These are phyloP conservation scores for Toxonevra muliebris DNA, from an alignment of 2,888 invertebrate genomes.

Conservation along the genomic window DNA sequence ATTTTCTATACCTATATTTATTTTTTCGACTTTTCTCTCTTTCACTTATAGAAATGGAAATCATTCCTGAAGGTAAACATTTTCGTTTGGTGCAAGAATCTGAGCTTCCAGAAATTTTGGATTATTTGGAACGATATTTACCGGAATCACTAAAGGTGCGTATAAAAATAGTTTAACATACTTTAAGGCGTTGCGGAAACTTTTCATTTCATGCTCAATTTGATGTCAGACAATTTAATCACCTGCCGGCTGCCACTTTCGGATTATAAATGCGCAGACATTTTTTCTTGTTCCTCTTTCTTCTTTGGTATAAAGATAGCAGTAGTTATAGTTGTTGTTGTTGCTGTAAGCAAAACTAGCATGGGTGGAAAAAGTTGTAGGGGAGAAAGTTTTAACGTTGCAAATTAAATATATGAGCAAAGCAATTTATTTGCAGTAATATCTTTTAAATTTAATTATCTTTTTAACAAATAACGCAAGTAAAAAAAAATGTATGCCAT, in stretches of 20 bases:
- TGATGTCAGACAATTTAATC: background rate
- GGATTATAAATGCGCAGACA: too few species aligned
- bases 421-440: too few species aligned
- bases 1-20: background rate
- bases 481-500: too few species aligned
- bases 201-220: conserved; percentile 2
- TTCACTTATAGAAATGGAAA: conserved; percentile 78
- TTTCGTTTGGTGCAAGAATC: conserved; percentile 87
- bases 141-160: conserved; percentile 87
- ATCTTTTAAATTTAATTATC: too few species aligned
- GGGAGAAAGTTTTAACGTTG: too few species aligned
- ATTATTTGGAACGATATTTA: conserved; percentile 81
- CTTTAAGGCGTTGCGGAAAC: background rate
- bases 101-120: conserved; percentile 84
- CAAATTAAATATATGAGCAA: too few species aligned
- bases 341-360: too few species aligned
- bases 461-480: too few species aligned
- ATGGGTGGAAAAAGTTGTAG: too few species aligned
- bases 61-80: conserved; percentile 85
- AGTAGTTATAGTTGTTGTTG: too few species aligned
- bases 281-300: too few species aligned
- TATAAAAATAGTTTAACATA: conserved; percentile 8
- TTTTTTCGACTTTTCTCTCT: conserved; percentile 19
- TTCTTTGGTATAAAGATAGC: too few species aligned
- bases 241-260: background rate